These are phyloP conservation scores for Strix aluco DNA, from an alignment of 2,113 vertebrate species.

Conservation along the genomic window DNA sequence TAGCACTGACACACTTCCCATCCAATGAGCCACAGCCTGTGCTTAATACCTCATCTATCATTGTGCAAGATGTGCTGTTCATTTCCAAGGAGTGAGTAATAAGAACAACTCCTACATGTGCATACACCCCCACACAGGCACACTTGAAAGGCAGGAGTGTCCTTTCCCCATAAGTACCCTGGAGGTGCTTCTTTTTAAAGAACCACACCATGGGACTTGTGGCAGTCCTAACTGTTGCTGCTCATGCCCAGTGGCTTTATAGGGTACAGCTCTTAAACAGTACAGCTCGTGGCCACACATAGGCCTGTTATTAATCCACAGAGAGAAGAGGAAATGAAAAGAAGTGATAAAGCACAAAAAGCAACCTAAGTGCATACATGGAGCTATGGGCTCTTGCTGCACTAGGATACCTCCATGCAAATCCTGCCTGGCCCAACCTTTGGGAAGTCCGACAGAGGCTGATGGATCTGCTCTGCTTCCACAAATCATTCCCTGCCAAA, in stretches of 20 bases:
- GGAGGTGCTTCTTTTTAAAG: background rate
- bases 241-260: background rate
- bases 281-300: background rate
- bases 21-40: background rate
- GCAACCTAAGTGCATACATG: too few species aligned
- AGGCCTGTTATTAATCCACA: background rate
- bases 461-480: background rate
- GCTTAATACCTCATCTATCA: background rate
- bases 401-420: background rate
- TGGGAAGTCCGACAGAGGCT: background rate
- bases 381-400: background rate
- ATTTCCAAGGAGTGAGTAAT: background rate
- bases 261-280: background rate
- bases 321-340: background rate
- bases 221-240: background rate
- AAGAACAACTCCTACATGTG: background rate
- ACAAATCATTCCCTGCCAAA: background rate
- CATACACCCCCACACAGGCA: background rate
- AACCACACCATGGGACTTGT: fast-evolving
- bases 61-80: background rate
- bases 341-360: background rate
- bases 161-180: background rate
- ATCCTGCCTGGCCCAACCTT: background rate
- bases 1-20: background rate
- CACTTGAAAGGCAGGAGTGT: background rate